Conservation (phyloP, 2,797 vertebrate genomes). For the Phataginus tricuspis region DNA sequence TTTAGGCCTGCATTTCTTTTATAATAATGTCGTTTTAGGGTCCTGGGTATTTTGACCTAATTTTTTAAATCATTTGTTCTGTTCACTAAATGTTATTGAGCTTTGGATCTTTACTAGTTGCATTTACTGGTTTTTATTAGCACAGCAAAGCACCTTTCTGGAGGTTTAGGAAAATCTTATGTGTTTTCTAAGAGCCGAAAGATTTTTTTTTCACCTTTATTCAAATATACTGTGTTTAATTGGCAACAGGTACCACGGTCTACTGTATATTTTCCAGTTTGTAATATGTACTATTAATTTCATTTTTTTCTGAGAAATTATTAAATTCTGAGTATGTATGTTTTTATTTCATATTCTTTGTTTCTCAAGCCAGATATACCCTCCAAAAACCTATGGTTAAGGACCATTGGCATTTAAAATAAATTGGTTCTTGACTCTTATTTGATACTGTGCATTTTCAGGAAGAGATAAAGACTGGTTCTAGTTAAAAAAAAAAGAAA, state of each 20-base stretch:
- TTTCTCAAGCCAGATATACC: background rate
- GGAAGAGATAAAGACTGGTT: background rate
- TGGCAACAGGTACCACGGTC: background rate
- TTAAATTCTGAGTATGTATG: background rate
- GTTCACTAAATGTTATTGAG: background rate
- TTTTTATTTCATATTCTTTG: background rate
- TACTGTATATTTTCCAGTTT: background rate
- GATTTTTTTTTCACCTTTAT: background rate
- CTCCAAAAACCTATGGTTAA: background rate
- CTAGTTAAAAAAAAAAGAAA: slow-evolving; percentile 31
- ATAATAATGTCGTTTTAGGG: background rate
- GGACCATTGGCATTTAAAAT: background rate
- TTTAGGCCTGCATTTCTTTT: background rate
- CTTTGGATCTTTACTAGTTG: background rate
- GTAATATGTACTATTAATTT: background rate
- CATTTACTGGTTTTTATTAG: background rate
- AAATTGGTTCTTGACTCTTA: background rate
- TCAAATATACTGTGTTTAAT: slow-evolving; percentile 6
- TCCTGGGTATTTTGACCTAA: background rate
- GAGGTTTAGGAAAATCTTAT: background rate
- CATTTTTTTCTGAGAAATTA: background rate
- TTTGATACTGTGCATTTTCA: background rate
- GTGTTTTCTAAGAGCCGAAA: background rate
- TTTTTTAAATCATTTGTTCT: background rate
- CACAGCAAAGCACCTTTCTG: background rate